Evolutionary conservation across 1,140 invertebrate species (phyloP), one percentile per base, ranked within the genome.

Genomic region (Littorina saxatilis): DNA sequence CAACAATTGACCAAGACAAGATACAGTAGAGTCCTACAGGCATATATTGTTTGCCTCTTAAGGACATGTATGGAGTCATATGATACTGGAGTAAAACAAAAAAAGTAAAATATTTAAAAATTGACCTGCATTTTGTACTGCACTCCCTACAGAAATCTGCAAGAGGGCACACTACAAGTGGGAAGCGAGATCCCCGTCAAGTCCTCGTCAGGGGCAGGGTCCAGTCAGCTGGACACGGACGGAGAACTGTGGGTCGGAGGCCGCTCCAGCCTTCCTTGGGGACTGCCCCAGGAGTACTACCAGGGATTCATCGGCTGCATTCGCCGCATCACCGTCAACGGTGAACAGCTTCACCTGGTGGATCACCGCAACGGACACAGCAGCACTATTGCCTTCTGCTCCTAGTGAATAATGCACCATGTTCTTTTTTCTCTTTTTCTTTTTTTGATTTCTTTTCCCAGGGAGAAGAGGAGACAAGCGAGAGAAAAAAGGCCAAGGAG

Each of bases 181-280:
- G 96, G 96, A 89, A 93, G 94, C 58, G 92, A 94, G 77, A 89
- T 93, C n/a, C 93, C 95, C 7, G 92, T 95, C 1, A 94, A 94
- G 85, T 94, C 94, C 29, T 93, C 94, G 84, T 94, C 95, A 35
- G 94, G 94, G 77, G 92, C 93, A 50, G 94, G 95, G 74, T 94
- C 95, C 40, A 94, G 94, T 68, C 94, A 95, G 84, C 94, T 96
- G 82, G 95, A 95, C 88, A 95, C 95, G 15, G 95, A 96, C 92
- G 95, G 95, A 32, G 94, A 94, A 84, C 90, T 96, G 74, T 96
- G 95, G 95, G 95, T 97, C 86, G 94, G 94, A 81, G 94, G 93
- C 35, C 85, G 92, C 89, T 92, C 92, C n/a, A 92, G 92, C 66
- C 89, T 95, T 35, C 95, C 95, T 27, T 89, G 93, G 39, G 95